Base-by-base conservation (phyloP, 1,140 invertebrate genomes). In the Nephila pilipes region DNA sequence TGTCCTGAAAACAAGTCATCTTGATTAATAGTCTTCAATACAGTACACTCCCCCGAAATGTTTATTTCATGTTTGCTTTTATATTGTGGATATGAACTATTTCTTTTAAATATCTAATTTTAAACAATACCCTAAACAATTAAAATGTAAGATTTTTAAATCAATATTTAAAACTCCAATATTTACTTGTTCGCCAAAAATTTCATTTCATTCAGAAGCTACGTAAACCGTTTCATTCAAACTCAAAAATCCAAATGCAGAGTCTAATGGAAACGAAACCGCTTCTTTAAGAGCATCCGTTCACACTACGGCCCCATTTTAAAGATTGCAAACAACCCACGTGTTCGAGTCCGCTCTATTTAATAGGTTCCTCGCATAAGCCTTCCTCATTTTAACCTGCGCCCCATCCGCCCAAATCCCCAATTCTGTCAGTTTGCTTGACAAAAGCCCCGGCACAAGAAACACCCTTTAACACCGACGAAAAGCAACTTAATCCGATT, bases 401-500 rank as follows among this genome's bases (percentile, higher is more conserved):
- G 29, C 29, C 32, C 69, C 69, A 75, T 75, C 29, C 69, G 12
- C 14, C 29, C 32, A 75, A 75, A 75, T 75, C 69, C 29, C 32
- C 69, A 75, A 75, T 75, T 75, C 69, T 75, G 69, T 75, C 69
- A 36, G 69, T 75, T 75, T 25, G 80, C 38, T 81, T 81, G 80
- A 81, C 80, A 81, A 81, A 81, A 81, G 80, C 36, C 20, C 8
- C 22, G 36, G 46, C 80, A n/a, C 80, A 2, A 81, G 80, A 81
- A 75, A 81, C 25, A 81, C 80, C 80, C 80, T 81, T 81, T 81
- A 81, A 81, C 80, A 81, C 38, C 38, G 38, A 55, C 36, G 80
- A 81, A 81, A 55, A 81, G 46, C 80, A 55, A 46, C 80, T 81
- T 81, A 81, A 81, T 81, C 80, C 80, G 80, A 81, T 81, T 81